Percentiles rank a stretch among this genome's conserved stretches.
phyloP scores from a whole-genome alignment of 2,113 vertebrate species.

The Channa argus region DNA sequence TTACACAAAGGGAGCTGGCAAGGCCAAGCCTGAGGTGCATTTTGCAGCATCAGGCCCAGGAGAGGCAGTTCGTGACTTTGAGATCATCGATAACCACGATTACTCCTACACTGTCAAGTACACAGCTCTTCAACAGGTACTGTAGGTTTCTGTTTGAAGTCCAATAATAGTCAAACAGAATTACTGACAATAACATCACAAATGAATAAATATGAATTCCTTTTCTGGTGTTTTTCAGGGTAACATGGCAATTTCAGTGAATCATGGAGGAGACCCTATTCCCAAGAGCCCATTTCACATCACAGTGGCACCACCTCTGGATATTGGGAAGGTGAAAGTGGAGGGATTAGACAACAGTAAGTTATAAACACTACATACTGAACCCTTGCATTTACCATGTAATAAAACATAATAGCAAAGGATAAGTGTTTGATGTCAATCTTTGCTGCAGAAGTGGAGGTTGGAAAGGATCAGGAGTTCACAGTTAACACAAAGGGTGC shows the following conservation, averaged over 20 bases:
- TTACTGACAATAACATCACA: constrained; percentile 1
- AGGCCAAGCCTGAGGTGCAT: constrained; percentile 90
- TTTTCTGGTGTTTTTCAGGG: constrained; percentile 78
- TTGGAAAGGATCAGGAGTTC: constrained; percentile 92
- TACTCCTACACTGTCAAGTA: constrained; percentile 97
- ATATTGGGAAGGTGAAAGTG: constrained; percentile 91
- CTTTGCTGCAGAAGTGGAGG: constrained; percentile 87
- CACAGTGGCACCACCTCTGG: constrained; percentile 86
- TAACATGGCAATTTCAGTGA: constrained; percentile 89
- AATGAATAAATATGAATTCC: constrained; percentile 4
- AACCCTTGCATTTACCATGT: constrained; percentile 23
- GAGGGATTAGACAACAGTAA: constrained; percentile 91
- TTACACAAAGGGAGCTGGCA: constrained; percentile 93
- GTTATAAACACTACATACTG: constrained; percentile 46
- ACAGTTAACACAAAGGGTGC: constrained; percentile 88
- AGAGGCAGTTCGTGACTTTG: constrained; percentile 90
- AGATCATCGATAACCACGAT: constrained; percentile 96
- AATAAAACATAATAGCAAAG: background rate
- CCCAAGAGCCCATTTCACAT: constrained; percentile 92
- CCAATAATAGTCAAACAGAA: background rate
- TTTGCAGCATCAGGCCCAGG: constrained; percentile 86
- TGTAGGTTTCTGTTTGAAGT: constrained; percentile 22
- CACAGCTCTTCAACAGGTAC: constrained; percentile 91
- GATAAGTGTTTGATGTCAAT: constrained; percentile 7
- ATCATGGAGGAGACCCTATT: constrained; percentile 88